Base-by-base conservation (phyloP, 2,888 invertebrate species). In the Mesorhabditis sp. region DNA sequence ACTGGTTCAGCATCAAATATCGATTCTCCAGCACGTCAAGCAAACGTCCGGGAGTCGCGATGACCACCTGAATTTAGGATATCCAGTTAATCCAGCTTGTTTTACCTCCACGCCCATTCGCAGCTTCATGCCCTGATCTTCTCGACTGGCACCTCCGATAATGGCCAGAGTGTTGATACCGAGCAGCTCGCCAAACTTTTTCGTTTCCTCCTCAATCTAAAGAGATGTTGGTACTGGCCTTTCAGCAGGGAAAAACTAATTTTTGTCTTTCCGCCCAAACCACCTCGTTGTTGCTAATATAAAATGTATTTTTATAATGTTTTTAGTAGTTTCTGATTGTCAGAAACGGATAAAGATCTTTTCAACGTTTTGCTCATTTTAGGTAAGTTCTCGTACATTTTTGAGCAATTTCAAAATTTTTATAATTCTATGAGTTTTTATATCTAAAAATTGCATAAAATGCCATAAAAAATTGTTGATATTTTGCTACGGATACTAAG, bases 121-220 rank as follows among this genome's bases (percentile, higher is more conserved):
- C 42, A 81, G 70, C 68, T 77, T 75, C 77, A 81, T 79, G 66
- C 97, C 98, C 89, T 99, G 98, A 69, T 98, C 98, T 87, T 99
- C 98, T 81, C 97, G 90, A 1, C 95, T 96, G 13, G 97, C 89
- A 80, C 88, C 88, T 86, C 95, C 95, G n/a, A 96, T 95, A n/a
- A 96, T 94, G 4, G 95, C 94, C 0, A 95, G 95, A 2, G 95
- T 95, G 68, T 68, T 64, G 70, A 96, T 95, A 41, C 92, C 94
- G 66, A 96, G 87, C 0, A 93, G 93, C 79, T 92, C 91, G 42
- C 97, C 98, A 88, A 99, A 98, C 87, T 96, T 98, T 74, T 92
- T 92, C 0, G 96, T 94, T 87, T 99, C 98, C 87, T 97, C 97
- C 88, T 99, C 97, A 83, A 99, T 99, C 88, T 98, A 97, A 71